Conservation (phyloP, 2,113 vertebrate genomes). For the Labrus mixtus region DNA sequence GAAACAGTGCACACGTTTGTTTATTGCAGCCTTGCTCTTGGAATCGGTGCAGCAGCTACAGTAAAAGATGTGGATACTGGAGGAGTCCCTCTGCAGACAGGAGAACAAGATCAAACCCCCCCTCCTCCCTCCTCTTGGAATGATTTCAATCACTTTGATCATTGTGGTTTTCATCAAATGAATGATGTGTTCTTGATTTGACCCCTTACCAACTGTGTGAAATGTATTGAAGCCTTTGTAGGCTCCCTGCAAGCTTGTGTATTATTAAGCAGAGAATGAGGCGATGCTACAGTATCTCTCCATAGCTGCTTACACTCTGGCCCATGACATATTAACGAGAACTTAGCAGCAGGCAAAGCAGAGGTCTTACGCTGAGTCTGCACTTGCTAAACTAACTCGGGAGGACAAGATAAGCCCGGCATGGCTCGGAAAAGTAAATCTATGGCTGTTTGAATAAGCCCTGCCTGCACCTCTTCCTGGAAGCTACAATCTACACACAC, state of each 20-base stretch:
- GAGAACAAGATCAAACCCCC: constrained; percentile 38
- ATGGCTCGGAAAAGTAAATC: constrained; percentile 73
- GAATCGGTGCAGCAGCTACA: constrained; percentile 51
- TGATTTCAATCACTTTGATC: constrained; percentile 69
- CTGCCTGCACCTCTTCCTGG: constrained; percentile 53
- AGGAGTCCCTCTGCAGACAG: constrained; percentile 38
- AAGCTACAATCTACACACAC: constrained; percentile 56
- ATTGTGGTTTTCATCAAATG: constrained; percentile 33
- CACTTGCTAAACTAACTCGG: constrained; percentile 67
- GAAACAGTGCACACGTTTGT: constrained; percentile 64
- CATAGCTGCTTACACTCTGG: constrained; percentile 43
- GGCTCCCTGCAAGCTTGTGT: constrained; percentile 27
- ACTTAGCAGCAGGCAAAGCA: constrained; percentile 52
- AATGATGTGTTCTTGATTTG: constrained; percentile 49
- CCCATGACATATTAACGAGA: constrained; percentile 68
- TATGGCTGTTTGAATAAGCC: constrained; percentile 69
- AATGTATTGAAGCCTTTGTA: constrained; percentile 37
- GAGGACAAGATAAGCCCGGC: constrained; percentile 67
- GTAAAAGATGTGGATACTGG: constrained; percentile 43
- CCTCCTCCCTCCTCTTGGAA: constrained; percentile 10
- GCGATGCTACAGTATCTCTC: constrained; percentile 50
- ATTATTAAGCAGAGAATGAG: constrained; percentile 63
- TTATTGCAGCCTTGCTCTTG: constrained; percentile 60
- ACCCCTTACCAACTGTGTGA: constrained; percentile 25
- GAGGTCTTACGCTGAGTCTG: constrained; percentile 69